These are phyloP conservation scores for Chromoteleia sp. DNA, from an alignment of 2,888 invertebrate genomes.

Conservation along the genomic window DNA sequence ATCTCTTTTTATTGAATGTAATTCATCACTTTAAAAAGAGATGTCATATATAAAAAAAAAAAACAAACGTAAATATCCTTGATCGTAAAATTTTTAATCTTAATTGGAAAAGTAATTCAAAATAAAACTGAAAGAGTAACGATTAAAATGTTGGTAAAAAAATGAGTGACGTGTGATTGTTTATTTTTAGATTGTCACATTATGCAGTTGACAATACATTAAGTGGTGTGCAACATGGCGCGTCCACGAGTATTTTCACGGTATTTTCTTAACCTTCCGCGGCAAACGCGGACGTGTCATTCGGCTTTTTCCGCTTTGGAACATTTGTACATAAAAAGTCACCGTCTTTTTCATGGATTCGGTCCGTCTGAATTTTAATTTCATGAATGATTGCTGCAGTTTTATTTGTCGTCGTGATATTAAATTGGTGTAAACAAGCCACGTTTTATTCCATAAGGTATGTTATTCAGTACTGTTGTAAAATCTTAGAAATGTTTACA, in stretches of 20 bases:
- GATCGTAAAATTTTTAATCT: too few species aligned
- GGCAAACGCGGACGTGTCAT: slow-evolving; percentile 64
- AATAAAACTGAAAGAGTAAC: not conserved
- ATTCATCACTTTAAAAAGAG: too few species aligned
- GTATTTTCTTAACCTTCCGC: slow-evolving; percentile 66
- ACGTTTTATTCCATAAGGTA: slow-evolving; percentile 60
- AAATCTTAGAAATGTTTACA: slow-evolving; percentile 45
- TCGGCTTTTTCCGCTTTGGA: slow-evolving; percentile 57
- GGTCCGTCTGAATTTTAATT: slow-evolving; percentile 4
- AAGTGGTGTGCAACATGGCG: slow-evolving; percentile 46
- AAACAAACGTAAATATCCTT: too few species aligned
- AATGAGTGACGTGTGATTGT: too few species aligned
- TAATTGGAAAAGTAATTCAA: not conserved
- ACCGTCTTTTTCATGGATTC: slow-evolving; percentile 46
- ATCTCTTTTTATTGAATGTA: not conserved
- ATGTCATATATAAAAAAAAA: too few species aligned
- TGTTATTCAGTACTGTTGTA: slow-evolving; percentile 11
- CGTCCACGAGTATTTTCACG: slow-evolving; percentile 55
- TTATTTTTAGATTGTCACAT: not conserved
- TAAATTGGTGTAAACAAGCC: slow-evolving; percentile 43
- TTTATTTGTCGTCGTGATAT: slow-evolving; percentile 19
- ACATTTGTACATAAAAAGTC: slow-evolving; percentile 16
- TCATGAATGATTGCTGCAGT: not conserved
- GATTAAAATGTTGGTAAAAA: too few species aligned
- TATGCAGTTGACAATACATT: not conserved